Percentiles rank a stretch among this genome's conserved stretches.
Evolutionary conservation across 2,113 vertebrate genomes (phyloP).

Genomic region (Gymnarchus niloticus): DNA sequence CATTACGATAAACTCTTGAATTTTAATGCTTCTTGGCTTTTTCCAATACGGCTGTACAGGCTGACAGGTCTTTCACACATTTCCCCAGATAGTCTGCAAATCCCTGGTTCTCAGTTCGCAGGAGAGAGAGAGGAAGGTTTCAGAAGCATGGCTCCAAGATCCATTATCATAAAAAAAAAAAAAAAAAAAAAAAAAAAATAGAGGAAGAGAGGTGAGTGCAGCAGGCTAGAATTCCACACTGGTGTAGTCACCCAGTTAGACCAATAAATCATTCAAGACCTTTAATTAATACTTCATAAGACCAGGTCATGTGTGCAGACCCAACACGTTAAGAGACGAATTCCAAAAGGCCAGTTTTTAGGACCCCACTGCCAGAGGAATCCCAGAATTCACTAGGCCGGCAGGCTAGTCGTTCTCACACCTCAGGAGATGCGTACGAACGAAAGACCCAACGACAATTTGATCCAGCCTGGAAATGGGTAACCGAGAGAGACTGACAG

Average conservation of each 20-base stretch:
- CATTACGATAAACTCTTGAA: conserved; percentile 49
- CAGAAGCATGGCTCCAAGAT: neutral
- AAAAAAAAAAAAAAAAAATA: neutral
- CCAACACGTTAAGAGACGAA: neutral
- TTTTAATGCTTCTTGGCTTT: conserved; percentile 49
- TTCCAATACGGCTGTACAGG: conserved; percentile 49
- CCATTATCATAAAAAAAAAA: neutral
- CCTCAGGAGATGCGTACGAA: neutral
- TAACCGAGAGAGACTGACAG: neutral
- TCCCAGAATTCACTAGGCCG: neutral
- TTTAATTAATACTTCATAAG: neutral
- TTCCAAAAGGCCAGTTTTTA: neutral
- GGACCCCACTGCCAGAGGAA: neutral
- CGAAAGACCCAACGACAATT: neutral
- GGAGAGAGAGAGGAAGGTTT: neutral
- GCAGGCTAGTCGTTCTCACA: no score
- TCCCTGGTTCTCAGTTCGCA: conserved; percentile 27
- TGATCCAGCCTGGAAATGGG: neutral
- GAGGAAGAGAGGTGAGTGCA: neutral
- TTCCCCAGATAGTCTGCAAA: conserved; percentile 27
- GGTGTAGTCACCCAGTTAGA: neutral
- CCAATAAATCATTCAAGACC: neutral
- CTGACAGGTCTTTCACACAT: conserved; percentile 40
- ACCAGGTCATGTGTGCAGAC: neutral
- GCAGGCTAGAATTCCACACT: neutral